These are phyloP conservation scores for Perognathus longimembris DNA, from an alignment of 2,113 vertebrate genomes.

Conservation along the genomic window DNA sequence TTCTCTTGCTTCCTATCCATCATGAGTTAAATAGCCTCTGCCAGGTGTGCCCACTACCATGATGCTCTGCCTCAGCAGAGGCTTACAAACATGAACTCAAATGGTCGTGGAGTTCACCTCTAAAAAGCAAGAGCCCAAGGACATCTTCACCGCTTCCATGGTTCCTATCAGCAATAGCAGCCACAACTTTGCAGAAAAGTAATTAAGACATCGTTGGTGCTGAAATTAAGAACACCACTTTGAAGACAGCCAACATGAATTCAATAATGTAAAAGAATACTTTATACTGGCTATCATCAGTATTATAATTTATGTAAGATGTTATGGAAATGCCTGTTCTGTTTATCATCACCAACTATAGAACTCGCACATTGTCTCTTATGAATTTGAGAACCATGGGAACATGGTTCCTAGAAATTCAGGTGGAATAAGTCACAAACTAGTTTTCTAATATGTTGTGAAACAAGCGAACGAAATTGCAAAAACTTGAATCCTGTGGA, in stretches of 20 bases:
- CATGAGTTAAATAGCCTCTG: too few relatives aligned
- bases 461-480: constrained; percentile 52
- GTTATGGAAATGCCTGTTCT: background rate
- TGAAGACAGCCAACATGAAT: background rate
- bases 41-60: too few relatives aligned
- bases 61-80: too few relatives aligned
- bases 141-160: too few relatives aligned
- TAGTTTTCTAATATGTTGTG: constrained; percentile 50
- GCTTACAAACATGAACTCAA: too few relatives aligned
- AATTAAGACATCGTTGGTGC: background rate
- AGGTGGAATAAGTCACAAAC: constrained; percentile 40
- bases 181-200: too few relatives aligned
- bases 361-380: background rate
- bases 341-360: background rate
- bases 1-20: too few relatives aligned
- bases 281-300: background rate
- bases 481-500: constrained; percentile 62
- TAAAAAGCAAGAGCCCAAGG: too few relatives aligned
- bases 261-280: background rate
- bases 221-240: background rate
- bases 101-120: too few relatives aligned
- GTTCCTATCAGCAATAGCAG: too few relatives aligned
- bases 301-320: background rate
- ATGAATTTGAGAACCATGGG: constrained; percentile 3
- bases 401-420: constrained; percentile 23